Conservation (phyloP, 2,888 invertebrate species). For the Parapristionchus giblindavisi region DNA sequence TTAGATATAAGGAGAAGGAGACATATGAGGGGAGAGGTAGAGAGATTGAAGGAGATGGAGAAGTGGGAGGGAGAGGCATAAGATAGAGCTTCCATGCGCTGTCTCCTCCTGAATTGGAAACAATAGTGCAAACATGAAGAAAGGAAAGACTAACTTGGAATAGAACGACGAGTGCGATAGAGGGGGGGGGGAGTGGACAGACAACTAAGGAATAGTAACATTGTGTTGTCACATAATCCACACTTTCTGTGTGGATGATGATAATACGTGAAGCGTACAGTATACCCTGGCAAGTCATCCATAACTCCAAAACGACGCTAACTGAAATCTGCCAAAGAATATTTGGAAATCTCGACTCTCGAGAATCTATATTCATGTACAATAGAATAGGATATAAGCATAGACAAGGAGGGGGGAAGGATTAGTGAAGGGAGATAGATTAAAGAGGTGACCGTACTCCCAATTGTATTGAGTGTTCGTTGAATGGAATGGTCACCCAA, state of each 20-base stretch:
- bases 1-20: background rate
- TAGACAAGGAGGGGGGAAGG: slow-evolving; percentile 1
- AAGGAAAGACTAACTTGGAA: no score
- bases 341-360: no score
- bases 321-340: no score
- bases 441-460: slow-evolving; percentile 21
- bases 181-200: slow-evolving; percentile 11
- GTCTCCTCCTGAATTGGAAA: background rate
- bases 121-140: slow-evolving; percentile 33
- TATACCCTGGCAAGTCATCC: no score
- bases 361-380: background rate
- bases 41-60: slow-evolving; percentile 17
- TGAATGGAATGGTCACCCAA: slow-evolving; percentile 19
- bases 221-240: no score
- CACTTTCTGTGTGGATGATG: no score
- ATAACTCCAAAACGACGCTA: no score
- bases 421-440: slow-evolving; percentile 15
- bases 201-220: no score
- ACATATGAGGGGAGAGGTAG: background rate
- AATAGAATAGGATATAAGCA: background rate
- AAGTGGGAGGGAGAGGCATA: slow-evolving; percentile 18
- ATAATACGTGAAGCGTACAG: no score
- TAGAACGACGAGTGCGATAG: no score
- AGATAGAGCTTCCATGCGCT: background rate
- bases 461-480: background rate